These are phyloP conservation scores for Takifugu rubripes DNA, from an alignment of 2,797 vertebrate species.

Conservation along the genomic window DNA sequence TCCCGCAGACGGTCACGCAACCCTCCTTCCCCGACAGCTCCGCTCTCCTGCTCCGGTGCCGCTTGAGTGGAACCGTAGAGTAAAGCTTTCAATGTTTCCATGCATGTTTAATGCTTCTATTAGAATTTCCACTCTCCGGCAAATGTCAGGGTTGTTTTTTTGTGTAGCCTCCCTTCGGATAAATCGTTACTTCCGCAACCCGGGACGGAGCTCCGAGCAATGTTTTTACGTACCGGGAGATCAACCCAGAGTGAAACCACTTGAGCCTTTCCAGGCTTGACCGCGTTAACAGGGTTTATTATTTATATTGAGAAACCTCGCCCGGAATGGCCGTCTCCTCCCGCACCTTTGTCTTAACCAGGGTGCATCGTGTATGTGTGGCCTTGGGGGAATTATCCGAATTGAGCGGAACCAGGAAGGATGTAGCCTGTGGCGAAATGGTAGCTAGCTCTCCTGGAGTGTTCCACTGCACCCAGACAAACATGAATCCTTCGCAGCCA, in stretches of 20 bases:
- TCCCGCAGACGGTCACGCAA: conserved; percentile 42
- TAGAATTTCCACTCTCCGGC: conserved; percentile 31
- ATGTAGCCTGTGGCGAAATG: conserved; percentile 59
- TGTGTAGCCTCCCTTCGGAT: conserved; percentile 17
- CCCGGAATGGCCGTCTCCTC: conserved; percentile 45
- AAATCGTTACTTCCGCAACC: conserved; percentile 28
- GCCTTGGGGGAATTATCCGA: conserved; percentile 52
- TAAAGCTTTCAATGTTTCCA: conserved; percentile 28
- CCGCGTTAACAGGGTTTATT: conserved; percentile 47
- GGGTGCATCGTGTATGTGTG: conserved; percentile 43
- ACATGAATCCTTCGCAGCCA: conserved; percentile 36
- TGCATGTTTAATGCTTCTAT: conserved; percentile 54
- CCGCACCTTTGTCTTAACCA: conserved; percentile 50
- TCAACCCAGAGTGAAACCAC: conserved; percentile 24
- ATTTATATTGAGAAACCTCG: conserved; percentile 60
- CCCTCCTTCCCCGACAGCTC: conserved; percentile 33
- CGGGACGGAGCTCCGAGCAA: conserved; percentile 18
- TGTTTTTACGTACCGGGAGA: conserved; percentile 45
- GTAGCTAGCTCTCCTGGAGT: conserved; percentile 48
- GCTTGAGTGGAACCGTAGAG: conserved; percentile 20
- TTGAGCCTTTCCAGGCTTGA: conserved; percentile 18
- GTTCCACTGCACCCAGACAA: conserved; percentile 40
- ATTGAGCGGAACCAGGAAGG: conserved; percentile 55
- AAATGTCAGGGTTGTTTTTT: conserved; percentile 34
- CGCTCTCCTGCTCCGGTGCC: conserved; percentile 18